Percentiles rank a stretch among this genome's conserved stretches.
phyloP scores from a whole-genome alignment of 2,113 vertebrate genomes.

The Protomyctophum bolini region DNA sequence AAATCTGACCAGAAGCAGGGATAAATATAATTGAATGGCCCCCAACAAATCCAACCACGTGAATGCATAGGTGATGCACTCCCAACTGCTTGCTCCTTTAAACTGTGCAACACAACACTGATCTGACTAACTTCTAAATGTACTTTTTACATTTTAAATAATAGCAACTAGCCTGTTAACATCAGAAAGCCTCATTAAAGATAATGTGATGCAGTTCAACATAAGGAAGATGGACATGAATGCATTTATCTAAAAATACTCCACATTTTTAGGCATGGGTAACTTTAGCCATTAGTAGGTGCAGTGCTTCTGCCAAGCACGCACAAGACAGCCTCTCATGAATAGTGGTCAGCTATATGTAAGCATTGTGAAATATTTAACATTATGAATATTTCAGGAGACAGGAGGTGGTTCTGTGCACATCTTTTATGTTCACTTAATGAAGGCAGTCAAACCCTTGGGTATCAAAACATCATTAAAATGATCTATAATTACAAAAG shows the following conservation, averaged over 20 bases:
- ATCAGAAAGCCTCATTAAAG: not conserved
- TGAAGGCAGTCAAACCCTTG: not conserved
- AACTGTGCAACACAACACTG: not conserved
- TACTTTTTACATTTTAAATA: not conserved
- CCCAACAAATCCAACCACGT: not conserved
- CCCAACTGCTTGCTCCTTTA: not conserved
- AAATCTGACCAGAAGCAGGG: too few relatives aligned
- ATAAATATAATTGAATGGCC: too few relatives aligned
- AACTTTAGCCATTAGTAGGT: not conserved
- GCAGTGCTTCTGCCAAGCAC: not conserved
- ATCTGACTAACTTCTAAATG: not conserved
- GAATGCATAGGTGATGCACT: not conserved
- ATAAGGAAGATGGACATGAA: not conserved
- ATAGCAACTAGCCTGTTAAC: not conserved
- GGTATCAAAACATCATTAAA: slow-evolving; percentile 3
- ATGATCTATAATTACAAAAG: slow-evolving; percentile 14
- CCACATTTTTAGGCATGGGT: slow-evolving; percentile 13
- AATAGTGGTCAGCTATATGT: slow-evolving; percentile 22
- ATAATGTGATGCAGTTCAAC: too few relatives aligned
- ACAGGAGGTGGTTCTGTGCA: not conserved
- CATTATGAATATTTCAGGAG: slow-evolving; percentile 32
- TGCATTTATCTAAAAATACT: not conserved
- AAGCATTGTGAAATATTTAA: slow-evolving; percentile 34
- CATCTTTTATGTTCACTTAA: slow-evolving; percentile 26
- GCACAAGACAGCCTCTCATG: slow-evolving; percentile 1